These are phyloP conservation scores for Erebia ligea DNA, from an alignment of 2,888 invertebrate genomes.

Conservation along the genomic window DNA sequence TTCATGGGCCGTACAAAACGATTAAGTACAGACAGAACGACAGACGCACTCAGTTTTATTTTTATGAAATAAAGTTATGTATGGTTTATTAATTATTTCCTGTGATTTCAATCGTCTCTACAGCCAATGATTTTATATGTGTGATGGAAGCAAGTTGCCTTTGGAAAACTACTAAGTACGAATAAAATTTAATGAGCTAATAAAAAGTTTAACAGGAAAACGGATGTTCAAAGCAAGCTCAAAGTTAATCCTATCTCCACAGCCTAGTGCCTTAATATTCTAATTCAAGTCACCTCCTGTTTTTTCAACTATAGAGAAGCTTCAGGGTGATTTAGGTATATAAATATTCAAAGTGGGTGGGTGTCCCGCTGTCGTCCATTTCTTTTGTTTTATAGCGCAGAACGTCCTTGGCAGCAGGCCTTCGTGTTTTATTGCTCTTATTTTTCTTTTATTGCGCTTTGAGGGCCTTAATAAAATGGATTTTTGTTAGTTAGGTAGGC, in stretches of 20 bases:
- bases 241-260: no score
- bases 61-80: no score
- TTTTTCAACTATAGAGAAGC: neutral
- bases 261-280: no score
- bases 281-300: neutral
- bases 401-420: conserved; percentile 30
- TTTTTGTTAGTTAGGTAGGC: conserved; percentile 20
- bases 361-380: conserved; percentile 17
- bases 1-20: no score
- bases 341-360: conserved; percentile 20
- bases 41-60: no score
- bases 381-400: conserved; percentile 30
- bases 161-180: neutral
- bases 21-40: no score
- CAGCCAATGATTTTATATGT: neutral
- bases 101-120: neutral
- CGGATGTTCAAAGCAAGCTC: no score
- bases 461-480: conserved; percentile 26
- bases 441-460: conserved; percentile 34
- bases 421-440: conserved; percentile 33
- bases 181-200: no score
- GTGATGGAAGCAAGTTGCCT: no score
- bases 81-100: no score
- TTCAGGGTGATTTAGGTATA: neutral
- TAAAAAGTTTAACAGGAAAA: no score